Evolutionary conservation across 1,140 invertebrate species (phyloP).

Genomic region (Procambarus virginalis): DNA sequence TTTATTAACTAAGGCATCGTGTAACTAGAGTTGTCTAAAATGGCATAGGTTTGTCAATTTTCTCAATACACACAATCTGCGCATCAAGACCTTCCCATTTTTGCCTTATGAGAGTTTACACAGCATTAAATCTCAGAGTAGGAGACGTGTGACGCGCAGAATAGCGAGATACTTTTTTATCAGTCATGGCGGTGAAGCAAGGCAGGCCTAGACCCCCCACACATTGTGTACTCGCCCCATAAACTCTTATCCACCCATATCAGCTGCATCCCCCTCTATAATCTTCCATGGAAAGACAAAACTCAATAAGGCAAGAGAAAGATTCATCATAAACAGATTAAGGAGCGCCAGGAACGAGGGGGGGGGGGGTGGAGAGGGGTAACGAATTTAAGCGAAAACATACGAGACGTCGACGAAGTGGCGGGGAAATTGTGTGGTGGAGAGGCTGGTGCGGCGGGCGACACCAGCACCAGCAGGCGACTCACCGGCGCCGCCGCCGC

Average conservation of each 20-base stretch:
- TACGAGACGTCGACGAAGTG: conserved; percentile 30
- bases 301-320: neutral
- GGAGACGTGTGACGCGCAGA: neutral
- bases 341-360: neutral
- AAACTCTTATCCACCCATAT: neutral
- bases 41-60: too few species aligned
- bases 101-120: neutral
- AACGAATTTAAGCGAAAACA: conserved; percentile 19
- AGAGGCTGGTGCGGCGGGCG: conserved; percentile 32
- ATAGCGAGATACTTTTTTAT: neutral
- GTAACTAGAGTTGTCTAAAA: too few species aligned
- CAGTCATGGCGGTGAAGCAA: neutral
- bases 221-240: neutral
- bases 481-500: conserved; percentile 36
- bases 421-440: conserved; percentile 9
- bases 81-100: too few species aligned
- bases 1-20: too few species aligned
- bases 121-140: neutral
- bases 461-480: conserved; percentile 36
- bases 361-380: too few species aligned
- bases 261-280: neutral
- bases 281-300: neutral
- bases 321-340: conserved; percentile 15
- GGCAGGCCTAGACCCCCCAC: neutral
- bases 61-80: too few species aligned